A percentile compares a stretch with the other conserved stretches of the same genome.
phyloP scores from a whole-genome alignment of 2,113 vertebrate genomes.

The Mobula birostris region DNA sequence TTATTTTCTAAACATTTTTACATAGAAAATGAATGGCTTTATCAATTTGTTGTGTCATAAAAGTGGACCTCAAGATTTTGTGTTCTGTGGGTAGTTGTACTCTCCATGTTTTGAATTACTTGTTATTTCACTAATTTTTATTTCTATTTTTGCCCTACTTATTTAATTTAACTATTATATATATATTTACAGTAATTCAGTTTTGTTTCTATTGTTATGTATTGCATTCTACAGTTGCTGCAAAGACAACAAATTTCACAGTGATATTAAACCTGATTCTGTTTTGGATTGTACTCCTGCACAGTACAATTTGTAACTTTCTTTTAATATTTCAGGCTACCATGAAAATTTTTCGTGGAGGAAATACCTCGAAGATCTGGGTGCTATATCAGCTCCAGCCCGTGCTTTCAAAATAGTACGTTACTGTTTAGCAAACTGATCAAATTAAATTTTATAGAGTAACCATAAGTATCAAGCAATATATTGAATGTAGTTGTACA shows the following conservation, averaged over 20 bases:
- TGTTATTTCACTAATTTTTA: too few species aligned
- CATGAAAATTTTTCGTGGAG: conserved; percentile 88
- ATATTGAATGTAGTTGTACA: neutral
- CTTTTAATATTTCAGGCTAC: conserved; percentile 65
- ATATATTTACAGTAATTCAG: too few species aligned
- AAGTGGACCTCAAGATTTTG: neutral
- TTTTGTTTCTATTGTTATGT: too few species aligned
- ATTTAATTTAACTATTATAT: too few species aligned
- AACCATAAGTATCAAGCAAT: neutral
- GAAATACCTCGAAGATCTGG: conserved; percentile 82
- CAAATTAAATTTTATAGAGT: neutral
- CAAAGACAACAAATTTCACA: too few species aligned
- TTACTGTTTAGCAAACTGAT: neutral
- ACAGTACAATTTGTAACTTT: neutral
- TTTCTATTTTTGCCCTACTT: too few species aligned
- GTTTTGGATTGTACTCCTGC: neutral
- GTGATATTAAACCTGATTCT: too few species aligned
- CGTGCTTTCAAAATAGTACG: conserved; percentile 86
- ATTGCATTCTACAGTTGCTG: too few species aligned
- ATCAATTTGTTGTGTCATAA: neutral
- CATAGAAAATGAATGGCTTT: neutral
- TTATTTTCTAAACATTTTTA: neutral
- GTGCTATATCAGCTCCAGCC: conserved; percentile 72
- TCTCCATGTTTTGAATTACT: neutral
- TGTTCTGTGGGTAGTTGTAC: neutral